Evolutionary conservation across 2,113 vertebrate species (phyloP).

Genomic region (Sitta europaea): DNA sequence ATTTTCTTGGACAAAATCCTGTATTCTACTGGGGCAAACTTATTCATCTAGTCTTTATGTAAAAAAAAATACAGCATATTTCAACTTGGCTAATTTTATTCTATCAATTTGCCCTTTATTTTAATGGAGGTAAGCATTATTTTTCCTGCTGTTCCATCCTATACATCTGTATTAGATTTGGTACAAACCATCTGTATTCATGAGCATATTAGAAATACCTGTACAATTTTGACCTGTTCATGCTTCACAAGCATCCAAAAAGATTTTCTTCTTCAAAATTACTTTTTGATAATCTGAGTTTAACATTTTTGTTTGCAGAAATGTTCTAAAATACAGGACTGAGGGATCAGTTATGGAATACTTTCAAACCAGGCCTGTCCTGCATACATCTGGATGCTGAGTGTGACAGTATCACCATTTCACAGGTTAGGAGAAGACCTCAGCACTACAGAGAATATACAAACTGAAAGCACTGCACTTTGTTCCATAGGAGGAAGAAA

Average conservation of each 20-base stretch:
- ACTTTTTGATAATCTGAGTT: not conserved
- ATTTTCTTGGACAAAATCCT: not conserved
- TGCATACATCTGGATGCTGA: not conserved
- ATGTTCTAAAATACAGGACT: not conserved
- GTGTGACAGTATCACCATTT: not conserved
- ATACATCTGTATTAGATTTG: not conserved
- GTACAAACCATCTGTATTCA: not conserved
- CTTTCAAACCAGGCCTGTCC: not conserved
- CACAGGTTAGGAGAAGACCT: rapidly evolving
- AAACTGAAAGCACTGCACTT: not conserved
- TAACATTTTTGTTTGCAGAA: not conserved
- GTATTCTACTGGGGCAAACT: not conserved
- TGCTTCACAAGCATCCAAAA: not conserved
- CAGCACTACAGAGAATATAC: not conserved
- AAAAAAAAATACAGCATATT: not conserved
- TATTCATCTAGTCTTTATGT: not conserved
- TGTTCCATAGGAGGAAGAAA: not conserved
- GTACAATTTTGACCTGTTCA: not conserved
- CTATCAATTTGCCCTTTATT: not conserved
- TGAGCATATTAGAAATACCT: not conserved
- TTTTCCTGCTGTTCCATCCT: not conserved
- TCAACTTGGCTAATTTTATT: not conserved
- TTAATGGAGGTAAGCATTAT: not conserved
- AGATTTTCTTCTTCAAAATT: not conserved
- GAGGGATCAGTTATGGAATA: not conserved